phyloP scores from a whole-genome alignment of 2,113 vertebrate genomes.

The Crotophaga sulcirostris region DNA sequence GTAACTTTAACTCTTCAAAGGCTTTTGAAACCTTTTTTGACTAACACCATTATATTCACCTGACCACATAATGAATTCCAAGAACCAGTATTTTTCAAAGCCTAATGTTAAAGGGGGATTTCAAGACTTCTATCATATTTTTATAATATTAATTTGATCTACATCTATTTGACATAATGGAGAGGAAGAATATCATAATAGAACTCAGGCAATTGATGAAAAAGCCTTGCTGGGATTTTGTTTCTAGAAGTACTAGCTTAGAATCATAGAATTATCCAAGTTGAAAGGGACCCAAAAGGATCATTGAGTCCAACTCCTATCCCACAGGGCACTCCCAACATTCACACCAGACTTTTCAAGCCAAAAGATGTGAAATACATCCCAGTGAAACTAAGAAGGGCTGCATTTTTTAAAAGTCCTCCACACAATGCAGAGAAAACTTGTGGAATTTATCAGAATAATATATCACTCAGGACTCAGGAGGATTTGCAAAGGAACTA shows the following conservation, averaged over 20 bases:
- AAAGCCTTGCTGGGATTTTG: neutral
- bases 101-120: neutral
- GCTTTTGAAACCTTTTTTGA: neutral
- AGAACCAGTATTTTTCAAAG: neutral
- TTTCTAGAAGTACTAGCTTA: neutral
- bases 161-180: neutral
- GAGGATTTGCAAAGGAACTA: neutral
- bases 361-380: neutral
- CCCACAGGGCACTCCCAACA: no score
- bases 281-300: no score
- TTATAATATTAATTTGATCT: neutral
- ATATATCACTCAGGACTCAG: neutral
- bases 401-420: neutral
- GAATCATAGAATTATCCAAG: no score
- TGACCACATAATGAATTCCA: neutral
- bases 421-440: neutral
- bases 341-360: no score
- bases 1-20: neutral
- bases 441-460: neutral
- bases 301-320: no score
- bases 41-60: neutral
- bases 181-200: neutral
- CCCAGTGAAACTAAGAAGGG: neutral
- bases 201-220: neutral
- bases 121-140: neutral